phyloP scores from a whole-genome alignment of 2,797 vertebrate genomes.

The Tympanoctomys barrerae region DNA sequence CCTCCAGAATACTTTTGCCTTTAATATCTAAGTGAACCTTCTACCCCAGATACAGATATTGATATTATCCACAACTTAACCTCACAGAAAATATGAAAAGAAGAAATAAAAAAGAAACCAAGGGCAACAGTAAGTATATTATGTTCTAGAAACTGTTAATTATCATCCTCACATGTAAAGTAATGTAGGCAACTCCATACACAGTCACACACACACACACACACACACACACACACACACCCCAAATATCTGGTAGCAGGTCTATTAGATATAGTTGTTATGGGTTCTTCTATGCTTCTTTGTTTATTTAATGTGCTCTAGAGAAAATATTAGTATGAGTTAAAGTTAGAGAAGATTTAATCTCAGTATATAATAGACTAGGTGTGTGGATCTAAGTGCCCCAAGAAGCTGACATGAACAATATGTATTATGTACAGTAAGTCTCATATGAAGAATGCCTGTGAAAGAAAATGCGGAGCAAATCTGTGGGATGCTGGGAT shows the following conservation, averaged over 20 bases:
- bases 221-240: background rate
- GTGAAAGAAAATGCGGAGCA: background rate
- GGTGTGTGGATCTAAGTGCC: background rate
- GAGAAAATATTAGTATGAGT: slow-evolving; percentile 21
- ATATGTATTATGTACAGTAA: background rate
- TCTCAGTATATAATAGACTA: background rate
- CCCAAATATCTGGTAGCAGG: background rate
- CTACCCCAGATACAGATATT: background rate
- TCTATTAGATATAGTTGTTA: background rate
- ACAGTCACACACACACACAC: background rate
- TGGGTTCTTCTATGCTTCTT: background rate
- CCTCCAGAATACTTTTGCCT: background rate
- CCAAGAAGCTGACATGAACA: slow-evolving; percentile 30
- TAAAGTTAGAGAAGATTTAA: background rate
- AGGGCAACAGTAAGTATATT: background rate
- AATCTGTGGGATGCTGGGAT: background rate
- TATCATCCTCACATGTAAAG: slow-evolving; percentile 4
- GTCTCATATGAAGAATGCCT: slow-evolving; percentile 18
- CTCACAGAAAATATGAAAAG: background rate
- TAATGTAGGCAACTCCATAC: background rate
- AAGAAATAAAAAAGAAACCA: background rate
- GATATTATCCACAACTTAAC: background rate
- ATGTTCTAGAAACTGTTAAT: background rate
- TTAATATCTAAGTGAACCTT: background rate
- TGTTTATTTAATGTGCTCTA: slow-evolving; percentile 21